These are phyloP conservation scores for Ceramica pisi DNA, from an alignment of 2,888 invertebrate species.

Conservation along the genomic window DNA sequence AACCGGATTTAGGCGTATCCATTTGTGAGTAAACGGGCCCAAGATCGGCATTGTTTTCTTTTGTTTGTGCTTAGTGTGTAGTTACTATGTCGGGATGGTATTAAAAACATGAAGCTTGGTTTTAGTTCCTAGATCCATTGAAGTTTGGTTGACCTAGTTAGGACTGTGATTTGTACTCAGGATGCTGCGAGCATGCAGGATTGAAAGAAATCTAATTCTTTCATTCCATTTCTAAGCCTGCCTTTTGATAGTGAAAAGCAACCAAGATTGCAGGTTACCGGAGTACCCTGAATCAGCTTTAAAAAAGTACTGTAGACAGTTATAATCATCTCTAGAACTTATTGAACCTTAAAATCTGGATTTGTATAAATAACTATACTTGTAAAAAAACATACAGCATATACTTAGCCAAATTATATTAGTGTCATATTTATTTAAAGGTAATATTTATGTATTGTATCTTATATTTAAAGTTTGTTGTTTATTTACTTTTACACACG, in stretches of 20 bases:
- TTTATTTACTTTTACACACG: no score
- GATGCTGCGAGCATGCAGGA: neutral
- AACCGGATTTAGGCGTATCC: slow-evolving; percentile 60
- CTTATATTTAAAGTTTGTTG: no score
- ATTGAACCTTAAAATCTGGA: neutral
- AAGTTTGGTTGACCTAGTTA: neutral
- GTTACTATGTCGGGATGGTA: neutral
- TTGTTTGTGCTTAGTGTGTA: slow-evolving; percentile 36
- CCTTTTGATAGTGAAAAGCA: neutral
- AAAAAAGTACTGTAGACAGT: neutral
- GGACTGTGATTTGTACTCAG: neutral
- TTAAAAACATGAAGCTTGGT: slow-evolving; percentile 13
- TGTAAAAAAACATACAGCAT: no score
- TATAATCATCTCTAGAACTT: neutral
- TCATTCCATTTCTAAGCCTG: neutral
- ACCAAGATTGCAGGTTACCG: neutral
- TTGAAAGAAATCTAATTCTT: slow-evolving; percentile 1
- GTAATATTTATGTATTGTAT: no score
- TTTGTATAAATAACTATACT: no score
- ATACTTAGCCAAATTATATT: no score
- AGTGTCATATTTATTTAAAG: no score
- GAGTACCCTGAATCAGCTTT: neutral
- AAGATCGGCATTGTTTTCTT: slow-evolving; percentile 54
- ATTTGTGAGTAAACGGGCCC: slow-evolving; percentile 40
- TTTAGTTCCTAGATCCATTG: neutral